Percentiles rank a stretch among this genome's conserved stretches.
Conservation (phyloP, 2,797 vertebrate species). For the Cyclura pinguis region DNA sequence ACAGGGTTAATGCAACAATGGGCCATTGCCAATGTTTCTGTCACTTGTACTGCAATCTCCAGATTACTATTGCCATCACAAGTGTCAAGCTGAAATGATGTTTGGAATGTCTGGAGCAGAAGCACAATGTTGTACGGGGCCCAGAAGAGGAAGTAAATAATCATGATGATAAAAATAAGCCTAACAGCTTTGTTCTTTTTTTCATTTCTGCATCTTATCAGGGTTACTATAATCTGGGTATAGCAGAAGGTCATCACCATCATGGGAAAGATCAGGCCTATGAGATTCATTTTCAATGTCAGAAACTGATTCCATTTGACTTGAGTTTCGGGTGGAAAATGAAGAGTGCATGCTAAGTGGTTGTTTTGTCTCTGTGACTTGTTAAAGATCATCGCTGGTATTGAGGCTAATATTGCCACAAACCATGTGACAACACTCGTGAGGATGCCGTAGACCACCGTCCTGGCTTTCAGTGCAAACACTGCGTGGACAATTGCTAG, state of each 20-base stretch:
- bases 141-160: conserved; percentile 90
- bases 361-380: conserved; percentile 2
- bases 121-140: conserved; percentile 86
- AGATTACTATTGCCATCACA: conserved; percentile 77
- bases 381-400: conserved; percentile 83
- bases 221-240: conserved; percentile 82
- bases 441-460: conserved; percentile 78
- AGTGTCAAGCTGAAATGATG: conserved; percentile 6
- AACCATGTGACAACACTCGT: conserved; percentile 83
- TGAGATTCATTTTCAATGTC: conserved; percentile 83
- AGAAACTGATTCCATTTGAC: conserved; percentile 70
- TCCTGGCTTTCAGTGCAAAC: conserved; percentile 84
- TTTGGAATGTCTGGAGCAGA: conserved; percentile 82
- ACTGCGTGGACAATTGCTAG: conserved; percentile 91
- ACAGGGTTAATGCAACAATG: conserved; percentile 93
- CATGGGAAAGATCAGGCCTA: conserved; percentile 87
- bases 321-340: conserved; percentile 55
- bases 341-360: conserved; percentile 68
- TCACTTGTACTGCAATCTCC: conserved; percentile 80
- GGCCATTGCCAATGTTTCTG: conserved; percentile 86
- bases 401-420: conserved; percentile 78
- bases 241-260: conserved; percentile 88
- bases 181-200: conserved; percentile 85
- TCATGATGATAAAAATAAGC: conserved; percentile 87
- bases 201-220: conserved; percentile 79